Evolutionary conservation across 2,113 vertebrate species (phyloP), one percentile per base, ranked within the genome.

Genomic region (Saimiri boliviensis): DNA sequence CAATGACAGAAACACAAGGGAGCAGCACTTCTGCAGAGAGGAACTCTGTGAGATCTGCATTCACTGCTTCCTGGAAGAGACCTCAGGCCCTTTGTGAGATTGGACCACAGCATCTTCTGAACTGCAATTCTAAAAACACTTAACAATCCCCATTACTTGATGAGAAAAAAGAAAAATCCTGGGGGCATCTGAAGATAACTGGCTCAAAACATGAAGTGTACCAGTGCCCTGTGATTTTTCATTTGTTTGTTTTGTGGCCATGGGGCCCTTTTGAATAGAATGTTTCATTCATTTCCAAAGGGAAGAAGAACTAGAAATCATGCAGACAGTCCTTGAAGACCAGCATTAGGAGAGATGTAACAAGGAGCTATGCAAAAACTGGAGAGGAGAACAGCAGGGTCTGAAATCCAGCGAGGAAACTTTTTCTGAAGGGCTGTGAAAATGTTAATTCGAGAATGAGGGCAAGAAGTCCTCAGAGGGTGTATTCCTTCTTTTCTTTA

Each of bases 61-160:
- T 37, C 30, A 14, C 66, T 47, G n/a, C 12, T 91, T 85, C 58
- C 27, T 58, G 47, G 66, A 58, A 54, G 77, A 82, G 47, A 89
- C 58, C n/a, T 54, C 60, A 1, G 83, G 84, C 37, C 25, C 9
- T 40, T 58, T 37, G 6, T 27, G 45, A 10, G 71, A 74, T 42
- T 49, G 49, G 73, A 77, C 21, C 21, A 47, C 11, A 47, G 3
- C 45, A 8, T 47, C 25, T 92, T 76, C n/a, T 35, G 45, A 63
- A 82, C 20, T 27, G 20, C 91, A 54, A 80, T 89, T 95, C 83
- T 56, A 25, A 84, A 96, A 95, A 37, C 94, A 68, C 17, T 95
- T 47, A 86, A 49, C 49, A 60, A 40, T 66, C 86, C 35, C 54
- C 3, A 12, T 49, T 68, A 63, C 68, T 79, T 86, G 83, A 73